phyloP scores from a whole-genome alignment of 2,113 vertebrate species.

The Xiphophorus maculatus region DNA sequence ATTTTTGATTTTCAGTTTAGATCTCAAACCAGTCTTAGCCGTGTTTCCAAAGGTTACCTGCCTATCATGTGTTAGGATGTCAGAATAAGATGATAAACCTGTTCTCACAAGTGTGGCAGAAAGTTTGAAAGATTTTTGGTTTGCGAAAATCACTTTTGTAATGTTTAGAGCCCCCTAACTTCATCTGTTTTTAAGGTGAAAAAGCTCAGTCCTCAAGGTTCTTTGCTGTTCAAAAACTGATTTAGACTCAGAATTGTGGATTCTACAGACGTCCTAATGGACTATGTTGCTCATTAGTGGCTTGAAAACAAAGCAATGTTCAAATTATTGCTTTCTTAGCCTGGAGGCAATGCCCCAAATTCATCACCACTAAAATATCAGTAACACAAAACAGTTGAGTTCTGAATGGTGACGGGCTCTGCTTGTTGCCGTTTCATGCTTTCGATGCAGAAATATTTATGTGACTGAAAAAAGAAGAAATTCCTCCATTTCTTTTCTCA shows the following conservation, averaged over 20 bases:
- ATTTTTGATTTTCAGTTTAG: neutral
- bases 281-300: constrained; percentile 34
- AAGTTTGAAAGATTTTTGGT: neutral
- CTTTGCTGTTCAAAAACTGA: constrained; percentile 15
- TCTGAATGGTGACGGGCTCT: constrained; percentile 27
- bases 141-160: neutral
- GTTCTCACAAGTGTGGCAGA: no score
- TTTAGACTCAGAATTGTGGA: constrained; percentile 3
- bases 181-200: constrained; percentile 23
- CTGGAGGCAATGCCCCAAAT: constrained; percentile 37
- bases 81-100: neutral
- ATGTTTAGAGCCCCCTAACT: neutral
- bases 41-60: neutral
- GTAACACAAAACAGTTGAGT: constrained; percentile 45
- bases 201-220: neutral
- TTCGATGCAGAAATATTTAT: constrained; percentile 37
- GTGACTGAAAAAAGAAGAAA: constrained; percentile 40
- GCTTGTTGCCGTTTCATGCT: constrained; percentile 43
- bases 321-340: constrained; percentile 7
- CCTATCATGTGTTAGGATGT: neutral
- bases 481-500: neutral
- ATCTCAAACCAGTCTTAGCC: neutral
- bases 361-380: constrained; percentile 59
- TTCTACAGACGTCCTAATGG: neutral
- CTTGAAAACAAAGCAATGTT: constrained; percentile 43